Percentiles rank a stretch among this genome's conserved stretches.
phyloP scores from a whole-genome alignment of 1,140 invertebrate genomes.

The Heliconius congener region DNA sequence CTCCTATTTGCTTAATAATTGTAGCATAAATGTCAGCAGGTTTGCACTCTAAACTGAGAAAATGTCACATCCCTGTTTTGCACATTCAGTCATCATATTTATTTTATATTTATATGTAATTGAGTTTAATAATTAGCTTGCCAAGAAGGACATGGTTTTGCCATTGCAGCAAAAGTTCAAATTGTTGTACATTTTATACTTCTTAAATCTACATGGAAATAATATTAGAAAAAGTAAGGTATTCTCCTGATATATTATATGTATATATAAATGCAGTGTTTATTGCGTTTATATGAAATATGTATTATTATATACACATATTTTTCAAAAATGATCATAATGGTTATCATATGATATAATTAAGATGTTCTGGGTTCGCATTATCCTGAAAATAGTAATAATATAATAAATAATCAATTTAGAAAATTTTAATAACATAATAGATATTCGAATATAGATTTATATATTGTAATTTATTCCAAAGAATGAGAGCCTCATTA shows the following conservation, averaged over 20 bases:
- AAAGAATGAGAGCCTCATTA: conserved; percentile 19
- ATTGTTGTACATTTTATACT: conserved; percentile 51
- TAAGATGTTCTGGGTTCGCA: conserved; percentile 31
- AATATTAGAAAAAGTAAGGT: conserved; percentile 57
- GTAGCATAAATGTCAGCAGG: no score
- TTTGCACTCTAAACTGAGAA: no score
- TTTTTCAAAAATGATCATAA: conserved; percentile 15
- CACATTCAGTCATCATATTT: conserved; percentile 39
- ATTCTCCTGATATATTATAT: conserved; percentile 33
- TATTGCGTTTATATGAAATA: conserved; percentile 25
- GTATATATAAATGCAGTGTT: conserved; percentile 27
- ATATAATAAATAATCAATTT: conserved; percentile 1
- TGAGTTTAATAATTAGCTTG: conserved; percentile 42
- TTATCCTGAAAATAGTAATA: background rate
- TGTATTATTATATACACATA: conserved; percentile 13
- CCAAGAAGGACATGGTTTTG: conserved; percentile 37
- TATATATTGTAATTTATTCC: conserved; percentile 18
- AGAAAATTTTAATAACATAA: conserved; percentile 10
- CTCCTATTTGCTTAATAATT: no score
- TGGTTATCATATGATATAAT: conserved; percentile 15
- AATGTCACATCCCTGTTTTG: no score
- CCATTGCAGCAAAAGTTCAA: conserved; percentile 44
- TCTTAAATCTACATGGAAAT: conserved; percentile 51
- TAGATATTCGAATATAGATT: conserved; percentile 5
- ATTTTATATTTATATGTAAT: conserved; percentile 31